Evolutionary conservation across 2,888 invertebrate species (phyloP).

Genomic region (Chrysolina americana): DNA sequence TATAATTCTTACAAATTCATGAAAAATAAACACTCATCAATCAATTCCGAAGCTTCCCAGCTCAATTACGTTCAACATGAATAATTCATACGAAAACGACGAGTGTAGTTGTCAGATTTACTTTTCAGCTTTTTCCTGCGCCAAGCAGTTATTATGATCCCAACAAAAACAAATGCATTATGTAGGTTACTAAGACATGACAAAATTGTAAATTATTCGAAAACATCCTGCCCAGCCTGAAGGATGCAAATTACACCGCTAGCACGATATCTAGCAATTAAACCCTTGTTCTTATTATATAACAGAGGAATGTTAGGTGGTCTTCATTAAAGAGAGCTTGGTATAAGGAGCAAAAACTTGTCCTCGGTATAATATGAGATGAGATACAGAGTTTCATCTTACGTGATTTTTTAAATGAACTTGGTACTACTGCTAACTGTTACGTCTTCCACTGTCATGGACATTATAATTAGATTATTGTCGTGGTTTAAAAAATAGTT

Average conservation of each 20-base stretch:
- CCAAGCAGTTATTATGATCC: constrained; percentile 6
- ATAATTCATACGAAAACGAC: not conserved
- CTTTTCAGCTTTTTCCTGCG: not conserved
- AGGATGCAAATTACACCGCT: constrained; percentile 54
- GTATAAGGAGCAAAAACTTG: constrained; percentile 19
- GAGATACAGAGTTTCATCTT: too few species aligned
- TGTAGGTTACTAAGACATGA: constrained; percentile 54
- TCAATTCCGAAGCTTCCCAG: constrained; percentile 31
- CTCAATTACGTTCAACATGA: constrained; percentile 8
- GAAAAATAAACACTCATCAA: constrained; percentile 21
- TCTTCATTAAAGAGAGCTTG: constrained; percentile 40
- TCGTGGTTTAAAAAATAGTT: too few species aligned
- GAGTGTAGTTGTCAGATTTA: not conserved
- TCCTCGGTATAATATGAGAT: not conserved
- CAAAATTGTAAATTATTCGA: constrained; percentile 51
- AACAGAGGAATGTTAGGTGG: constrained; percentile 47
- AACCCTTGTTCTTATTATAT: constrained; percentile 52
- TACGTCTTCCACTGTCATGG: too few species aligned
- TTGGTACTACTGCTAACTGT: too few species aligned
- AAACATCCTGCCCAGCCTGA: constrained; percentile 55
- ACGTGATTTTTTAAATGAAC: too few species aligned
- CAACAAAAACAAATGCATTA: constrained; percentile 40
- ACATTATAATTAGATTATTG: too few species aligned
- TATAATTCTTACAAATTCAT: not conserved
- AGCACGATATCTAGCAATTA: constrained; percentile 57